Evolutionary conservation across 2,888 invertebrate genomes (phyloP).

Genomic region (Limnephilus marmoratus): DNA sequence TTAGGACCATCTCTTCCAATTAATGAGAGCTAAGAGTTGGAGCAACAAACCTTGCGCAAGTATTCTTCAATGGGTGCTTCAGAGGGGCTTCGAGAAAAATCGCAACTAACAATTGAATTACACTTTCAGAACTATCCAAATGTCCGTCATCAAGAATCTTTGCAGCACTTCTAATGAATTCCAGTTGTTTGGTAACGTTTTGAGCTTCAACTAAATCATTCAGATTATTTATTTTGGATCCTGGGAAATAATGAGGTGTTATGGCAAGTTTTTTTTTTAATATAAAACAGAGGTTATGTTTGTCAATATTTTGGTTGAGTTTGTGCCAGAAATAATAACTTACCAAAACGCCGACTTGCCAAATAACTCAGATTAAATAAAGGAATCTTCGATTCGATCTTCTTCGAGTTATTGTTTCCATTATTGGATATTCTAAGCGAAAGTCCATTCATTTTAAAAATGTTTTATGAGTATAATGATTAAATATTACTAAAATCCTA

Average conservation of each 20-base stretch:
- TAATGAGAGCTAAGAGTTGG: neutral
- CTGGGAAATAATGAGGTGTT: constrained; percentile 36
- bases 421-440: constrained; percentile 58
- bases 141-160: constrained; percentile 34
- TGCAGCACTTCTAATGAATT: constrained; percentile 54
- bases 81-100: constrained; percentile 69
- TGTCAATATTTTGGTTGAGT: neutral
- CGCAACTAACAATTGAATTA: constrained; percentile 70
- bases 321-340: neutral
- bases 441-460: constrained; percentile 58
- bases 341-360: constrained; percentile 8
- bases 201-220: constrained; percentile 52
- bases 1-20: neutral
- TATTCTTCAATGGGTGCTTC: constrained; percentile 72
- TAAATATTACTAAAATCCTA: neutral
- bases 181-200: constrained; percentile 57
- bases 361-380: constrained; percentile 18
- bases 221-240: constrained; percentile 40
- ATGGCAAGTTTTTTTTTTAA: neutral
- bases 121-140: neutral
- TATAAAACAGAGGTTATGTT: neutral
- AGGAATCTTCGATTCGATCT: constrained; percentile 51
- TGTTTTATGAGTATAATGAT: neutral
- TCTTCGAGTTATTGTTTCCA: constrained; percentile 24
- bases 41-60: constrained; percentile 69